Conservation (phyloP, 2,888 invertebrate species). For the Clunio marinus region DNA sequence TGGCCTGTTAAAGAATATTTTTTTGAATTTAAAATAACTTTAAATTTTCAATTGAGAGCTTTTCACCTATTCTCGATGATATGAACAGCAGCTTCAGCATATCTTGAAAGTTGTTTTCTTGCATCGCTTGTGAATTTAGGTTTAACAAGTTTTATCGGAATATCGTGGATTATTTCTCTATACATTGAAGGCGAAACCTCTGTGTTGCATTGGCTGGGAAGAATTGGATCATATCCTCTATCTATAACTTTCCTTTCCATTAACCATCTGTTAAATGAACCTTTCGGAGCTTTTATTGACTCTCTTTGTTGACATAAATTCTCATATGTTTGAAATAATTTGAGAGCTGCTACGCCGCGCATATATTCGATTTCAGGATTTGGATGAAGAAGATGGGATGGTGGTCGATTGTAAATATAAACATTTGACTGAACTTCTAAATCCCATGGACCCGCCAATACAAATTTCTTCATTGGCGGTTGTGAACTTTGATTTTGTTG, state of each 20-base stretch:
- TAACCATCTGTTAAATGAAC: constrained; percentile 94
- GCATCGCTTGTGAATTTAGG: constrained; percentile 96
- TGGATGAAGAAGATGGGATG: constrained; percentile 80
- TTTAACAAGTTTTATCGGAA: constrained; percentile 91
- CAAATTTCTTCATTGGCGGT: constrained; percentile 79
- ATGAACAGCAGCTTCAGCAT: constrained; percentile 95
- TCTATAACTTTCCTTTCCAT: constrained; percentile 92
- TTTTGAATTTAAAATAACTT: too few relatives aligned
- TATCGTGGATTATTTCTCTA: constrained; percentile 96
- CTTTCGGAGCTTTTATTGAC: constrained; percentile 90
- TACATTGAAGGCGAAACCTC: constrained; percentile 94
- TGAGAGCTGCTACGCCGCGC: constrained; percentile 74
- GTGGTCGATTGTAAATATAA: constrained; percentile 80
- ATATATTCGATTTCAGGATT: constrained; percentile 92
- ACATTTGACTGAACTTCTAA: constrained; percentile 89
- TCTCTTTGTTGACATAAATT: constrained; percentile 91
- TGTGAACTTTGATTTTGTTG: constrained; percentile 6
- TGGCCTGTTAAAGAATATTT: constrained; percentile 57
- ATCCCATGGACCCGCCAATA: constrained; percentile 90
- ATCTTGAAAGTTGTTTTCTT: constrained; percentile 84
- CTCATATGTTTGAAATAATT: constrained; percentile 85
- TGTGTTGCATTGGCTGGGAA: constrained; percentile 87
- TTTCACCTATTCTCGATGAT: constrained; percentile 70
- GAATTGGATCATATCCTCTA: constrained; percentile 81
- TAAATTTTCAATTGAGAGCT: neutral